phyloP scores from a whole-genome alignment of 2,797 vertebrate genomes.

The Siniperca scherzeri region DNA sequence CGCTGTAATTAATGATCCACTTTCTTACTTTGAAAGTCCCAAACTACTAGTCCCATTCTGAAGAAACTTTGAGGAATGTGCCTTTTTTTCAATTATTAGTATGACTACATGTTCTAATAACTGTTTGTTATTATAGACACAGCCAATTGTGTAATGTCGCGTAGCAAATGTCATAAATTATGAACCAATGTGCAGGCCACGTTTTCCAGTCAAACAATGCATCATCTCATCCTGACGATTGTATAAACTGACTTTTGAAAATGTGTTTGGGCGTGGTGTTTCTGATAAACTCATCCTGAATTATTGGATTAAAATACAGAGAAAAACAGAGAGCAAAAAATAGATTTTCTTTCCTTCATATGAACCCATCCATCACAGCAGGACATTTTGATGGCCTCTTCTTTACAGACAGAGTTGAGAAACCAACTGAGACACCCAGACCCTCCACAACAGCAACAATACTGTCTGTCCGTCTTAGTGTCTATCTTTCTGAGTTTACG shows the following conservation, averaged over 20 bases:
- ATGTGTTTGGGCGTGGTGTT: background rate
- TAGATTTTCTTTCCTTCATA: background rate
- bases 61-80: background rate
- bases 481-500: background rate
- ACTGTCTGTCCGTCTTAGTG: background rate
- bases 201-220: background rate
- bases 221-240: background rate
- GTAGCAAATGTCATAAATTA: background rate
- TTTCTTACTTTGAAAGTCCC: conserved; percentile 16
- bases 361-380: conserved; percentile 48
- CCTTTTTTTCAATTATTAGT: background rate
- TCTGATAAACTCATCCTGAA: background rate
- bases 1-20: conserved; percentile 20
- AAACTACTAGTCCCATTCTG: background rate
- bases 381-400: conserved; percentile 28
- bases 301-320: background rate
- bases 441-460: background rate
- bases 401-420: conserved; percentile 28
- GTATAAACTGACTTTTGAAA: background rate
- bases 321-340: background rate
- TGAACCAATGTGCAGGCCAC: background rate
- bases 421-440: conserved; percentile 14
- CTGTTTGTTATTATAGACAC: too few relatives aligned
- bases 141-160: background rate
- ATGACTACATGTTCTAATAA: background rate